Base-by-base conservation (phyloP, 1,140 invertebrate genomes). In the Lepidostoma basale region DNA sequence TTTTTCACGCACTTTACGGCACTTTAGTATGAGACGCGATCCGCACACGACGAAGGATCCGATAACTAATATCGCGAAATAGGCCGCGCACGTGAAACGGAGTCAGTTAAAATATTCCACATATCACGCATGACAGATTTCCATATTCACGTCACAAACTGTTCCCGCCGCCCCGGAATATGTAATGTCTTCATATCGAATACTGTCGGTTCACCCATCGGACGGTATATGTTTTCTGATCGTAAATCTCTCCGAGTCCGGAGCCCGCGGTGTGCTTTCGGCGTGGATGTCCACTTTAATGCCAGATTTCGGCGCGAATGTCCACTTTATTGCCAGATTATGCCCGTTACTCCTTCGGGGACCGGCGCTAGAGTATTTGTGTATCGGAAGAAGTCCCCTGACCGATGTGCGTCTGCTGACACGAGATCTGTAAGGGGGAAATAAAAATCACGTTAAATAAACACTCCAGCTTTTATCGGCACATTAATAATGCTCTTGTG, bases 231-330 rank as follows among this genome's bases (percentile, higher is more conserved):
- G 45, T 49, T 49, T 49, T 49, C 45, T 23, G 45, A 18, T 49
- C 45, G 45, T 49, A 49, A 49, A 49, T 49, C 45, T 49, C 14
- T 49, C 20, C n/a, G 45, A 22, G 45, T 49, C 45, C 45, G n/a
- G 25, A n/a, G n/a, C n/a, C n/a, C n/a, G n/a, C 18, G 18, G 22
- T 22, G 45, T 49, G 45, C 20, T 49, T 49, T 49, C 18, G 45
- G 45, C 45, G 22, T 12, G 12, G 45, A 49, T 49, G 18, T n/a
- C 33, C 33, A 36, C 18, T 49, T 49, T 49, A 16, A 49, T 25
- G 25, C 14, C 22, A 23, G 18, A 49, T 49, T 49, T 49, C 45
- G 20, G 23, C 45, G 45, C 45, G 12, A 23, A 49, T 49, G 18
- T n/a, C 33, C 33, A 36, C 18, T 49, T 49, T 49, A 16, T 23